phyloP scores from a whole-genome alignment of 2,113 vertebrate species.

The Vanacampus margaritifer region DNA sequence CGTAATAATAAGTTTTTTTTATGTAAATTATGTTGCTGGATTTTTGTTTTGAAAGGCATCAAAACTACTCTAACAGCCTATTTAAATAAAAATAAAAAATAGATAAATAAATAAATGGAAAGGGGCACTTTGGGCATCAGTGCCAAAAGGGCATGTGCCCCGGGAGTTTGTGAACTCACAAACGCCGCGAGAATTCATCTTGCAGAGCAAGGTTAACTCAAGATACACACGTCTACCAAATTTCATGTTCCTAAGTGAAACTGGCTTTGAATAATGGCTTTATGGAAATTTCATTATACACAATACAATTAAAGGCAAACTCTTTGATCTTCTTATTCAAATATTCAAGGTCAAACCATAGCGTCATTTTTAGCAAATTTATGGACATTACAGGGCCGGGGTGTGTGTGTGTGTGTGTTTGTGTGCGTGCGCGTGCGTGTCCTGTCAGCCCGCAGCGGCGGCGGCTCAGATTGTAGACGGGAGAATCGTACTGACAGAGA shows the following conservation, averaged over 20 bases:
- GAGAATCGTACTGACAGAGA: conserved; percentile 63
- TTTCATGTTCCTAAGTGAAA: background rate
- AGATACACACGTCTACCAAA: background rate
- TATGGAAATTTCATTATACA: background rate
- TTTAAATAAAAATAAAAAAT: no score
- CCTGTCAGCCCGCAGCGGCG: conserved; percentile 51
- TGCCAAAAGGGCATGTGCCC: no score
- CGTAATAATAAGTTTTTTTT: no score
- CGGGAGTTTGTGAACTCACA: no score
- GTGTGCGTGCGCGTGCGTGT: conserved; percentile 37
- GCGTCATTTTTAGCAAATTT: background rate
- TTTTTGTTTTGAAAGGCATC: no score
- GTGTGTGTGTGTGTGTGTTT: conserved; percentile 17
- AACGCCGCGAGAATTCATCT: no score
- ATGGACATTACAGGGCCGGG: background rate
- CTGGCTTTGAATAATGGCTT: background rate
- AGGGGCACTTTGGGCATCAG: no score
- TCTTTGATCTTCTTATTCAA: background rate
- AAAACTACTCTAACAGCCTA: no score
- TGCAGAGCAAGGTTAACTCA: no score
- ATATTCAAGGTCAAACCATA: background rate
- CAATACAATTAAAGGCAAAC: background rate
- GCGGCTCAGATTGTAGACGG: conserved; percentile 49
- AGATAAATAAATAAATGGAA: no score
- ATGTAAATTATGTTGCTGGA: no score